A percentile compares a stretch with the other conserved stretches of the same genome.
phyloP scores from a whole-genome alignment of 1,140 invertebrate genomes.

The Trypoxylus dichotomus region DNA sequence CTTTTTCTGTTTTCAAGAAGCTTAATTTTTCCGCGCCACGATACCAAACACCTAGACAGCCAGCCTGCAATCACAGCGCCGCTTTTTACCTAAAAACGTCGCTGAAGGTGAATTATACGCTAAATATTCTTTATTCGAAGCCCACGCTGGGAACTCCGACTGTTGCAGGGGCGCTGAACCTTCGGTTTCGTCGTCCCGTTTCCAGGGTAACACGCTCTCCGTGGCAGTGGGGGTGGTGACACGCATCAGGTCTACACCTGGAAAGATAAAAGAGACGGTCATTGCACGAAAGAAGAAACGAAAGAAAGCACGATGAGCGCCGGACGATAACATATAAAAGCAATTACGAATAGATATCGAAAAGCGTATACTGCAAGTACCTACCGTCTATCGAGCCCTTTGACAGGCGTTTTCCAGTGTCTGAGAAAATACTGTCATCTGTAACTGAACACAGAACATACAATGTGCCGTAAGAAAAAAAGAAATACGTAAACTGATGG shows the following conservation, averaged over 20 bases:
- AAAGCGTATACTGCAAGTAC: constrained; percentile 32
- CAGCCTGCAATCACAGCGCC: not conserved
- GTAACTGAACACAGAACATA: constrained; percentile 48
- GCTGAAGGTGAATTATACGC: constrained; percentile 89
- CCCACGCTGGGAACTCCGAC: constrained; percentile 89
- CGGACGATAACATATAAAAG: not conserved
- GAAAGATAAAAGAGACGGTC: constrained; percentile 17
- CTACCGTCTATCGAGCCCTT: constrained; percentile 53
- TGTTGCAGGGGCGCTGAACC: constrained; percentile 74
- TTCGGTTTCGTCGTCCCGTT: constrained; percentile 73
- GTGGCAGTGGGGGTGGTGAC: constrained; percentile 82
- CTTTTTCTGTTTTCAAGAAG: too few species aligned
- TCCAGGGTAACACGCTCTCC: constrained; percentile 87
- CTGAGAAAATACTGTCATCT: constrained; percentile 53
- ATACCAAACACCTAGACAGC: too few species aligned
- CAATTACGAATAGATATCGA: not conserved
- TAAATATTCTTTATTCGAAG: constrained; percentile 88
- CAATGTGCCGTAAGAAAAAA: constrained; percentile 30
- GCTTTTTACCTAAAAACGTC: constrained; percentile 76
- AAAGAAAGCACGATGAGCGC: not conserved
- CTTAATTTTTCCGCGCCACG: too few species aligned
- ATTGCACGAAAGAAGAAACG: not conserved
- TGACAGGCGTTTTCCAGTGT: constrained; percentile 51
- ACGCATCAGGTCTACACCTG: constrained; percentile 62
- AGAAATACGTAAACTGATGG: not conserved